Conservation (phyloP, 2,888 invertebrate genomes). For the Frankliniella fusca region DNA sequence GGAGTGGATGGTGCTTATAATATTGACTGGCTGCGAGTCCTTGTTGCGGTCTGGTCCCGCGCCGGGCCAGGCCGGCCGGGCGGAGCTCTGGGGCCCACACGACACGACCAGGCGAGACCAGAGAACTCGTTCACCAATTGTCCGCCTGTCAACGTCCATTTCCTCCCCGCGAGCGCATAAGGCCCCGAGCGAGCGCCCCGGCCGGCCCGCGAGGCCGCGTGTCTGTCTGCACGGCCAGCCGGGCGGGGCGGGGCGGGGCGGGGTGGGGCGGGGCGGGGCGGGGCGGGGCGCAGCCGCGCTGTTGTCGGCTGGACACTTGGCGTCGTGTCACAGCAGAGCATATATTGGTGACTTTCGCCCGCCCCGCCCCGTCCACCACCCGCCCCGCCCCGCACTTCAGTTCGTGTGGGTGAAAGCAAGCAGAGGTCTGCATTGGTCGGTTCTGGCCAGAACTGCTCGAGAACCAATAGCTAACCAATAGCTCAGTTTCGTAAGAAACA, state of each 20-base stretch:
- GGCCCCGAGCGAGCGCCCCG: too few species aligned
- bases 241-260: background rate
- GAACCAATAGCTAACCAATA: too few species aligned
- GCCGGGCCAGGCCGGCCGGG: background rate
- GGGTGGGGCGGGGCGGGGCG: background rate
- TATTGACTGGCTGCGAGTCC: background rate
- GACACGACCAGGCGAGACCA: background rate
- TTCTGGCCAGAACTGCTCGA: too few species aligned
- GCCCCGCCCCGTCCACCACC: too few species aligned
- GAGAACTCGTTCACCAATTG: background rate
- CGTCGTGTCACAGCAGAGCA: too few species aligned
- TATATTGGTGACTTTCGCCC: too few species aligned
- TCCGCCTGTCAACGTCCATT: constrained; percentile 11
- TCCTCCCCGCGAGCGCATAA: background rate
- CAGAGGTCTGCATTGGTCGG: too few species aligned
- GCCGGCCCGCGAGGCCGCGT: background rate
- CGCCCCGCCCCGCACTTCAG: too few species aligned
- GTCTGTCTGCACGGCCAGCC: background rate
- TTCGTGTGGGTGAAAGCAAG: too few species aligned
- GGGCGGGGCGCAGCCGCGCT: background rate
- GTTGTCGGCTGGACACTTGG: background rate
- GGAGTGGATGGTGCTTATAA: too few species aligned
- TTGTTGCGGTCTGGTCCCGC: too few species aligned
- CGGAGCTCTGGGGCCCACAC: background rate
- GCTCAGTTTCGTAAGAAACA: too few species aligned